Conservation (phyloP, 2,888 invertebrate genomes). For the Notodonta dromedarius region DNA sequence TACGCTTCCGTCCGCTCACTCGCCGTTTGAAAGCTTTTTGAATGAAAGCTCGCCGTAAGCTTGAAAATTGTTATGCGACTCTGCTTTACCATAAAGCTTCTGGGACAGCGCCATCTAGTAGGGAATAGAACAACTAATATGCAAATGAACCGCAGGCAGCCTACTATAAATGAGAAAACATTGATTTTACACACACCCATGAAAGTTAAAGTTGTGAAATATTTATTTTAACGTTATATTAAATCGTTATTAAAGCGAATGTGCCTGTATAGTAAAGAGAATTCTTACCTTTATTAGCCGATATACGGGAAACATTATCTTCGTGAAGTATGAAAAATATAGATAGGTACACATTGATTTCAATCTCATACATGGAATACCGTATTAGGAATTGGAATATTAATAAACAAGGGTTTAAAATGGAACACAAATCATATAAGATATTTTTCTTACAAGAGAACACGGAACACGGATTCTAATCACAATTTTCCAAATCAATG, state of each 20-base stretch:
- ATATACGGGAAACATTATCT: not conserved
- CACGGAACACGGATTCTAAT: constrained; percentile 18
- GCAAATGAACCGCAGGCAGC: constrained; percentile 12
- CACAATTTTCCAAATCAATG: constrained; percentile 29
- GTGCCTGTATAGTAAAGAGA: constrained; percentile 6
- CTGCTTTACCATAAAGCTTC: constrained; percentile 37
- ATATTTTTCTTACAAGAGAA: constrained; percentile 19
- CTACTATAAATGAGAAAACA: constrained; percentile 6
- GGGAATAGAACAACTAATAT: constrained; percentile 46
- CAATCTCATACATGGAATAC: constrained; percentile 12
- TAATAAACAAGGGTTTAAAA: constrained; percentile 9
- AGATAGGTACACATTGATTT: constrained; percentile 1
- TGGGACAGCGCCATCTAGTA: constrained; percentile 57
- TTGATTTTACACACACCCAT: constrained; percentile 3
- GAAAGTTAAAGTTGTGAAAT: not conserved
- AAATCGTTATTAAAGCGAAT: too few relatives aligned
- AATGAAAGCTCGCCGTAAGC: constrained; percentile 40
- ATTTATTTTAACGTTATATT: too few relatives aligned
- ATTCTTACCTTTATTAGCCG: constrained; percentile 25
- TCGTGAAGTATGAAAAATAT: not conserved
- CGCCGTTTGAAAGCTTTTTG: constrained; percentile 37
- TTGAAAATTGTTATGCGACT: constrained; percentile 19
- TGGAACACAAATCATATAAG: constrained; percentile 12
- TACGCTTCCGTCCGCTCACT: constrained; percentile 24
- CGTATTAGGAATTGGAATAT: constrained; percentile 13